These are phyloP conservation scores for Falco columbarius DNA, from an alignment of 2,797 vertebrate genomes.

Conservation along the genomic window DNA sequence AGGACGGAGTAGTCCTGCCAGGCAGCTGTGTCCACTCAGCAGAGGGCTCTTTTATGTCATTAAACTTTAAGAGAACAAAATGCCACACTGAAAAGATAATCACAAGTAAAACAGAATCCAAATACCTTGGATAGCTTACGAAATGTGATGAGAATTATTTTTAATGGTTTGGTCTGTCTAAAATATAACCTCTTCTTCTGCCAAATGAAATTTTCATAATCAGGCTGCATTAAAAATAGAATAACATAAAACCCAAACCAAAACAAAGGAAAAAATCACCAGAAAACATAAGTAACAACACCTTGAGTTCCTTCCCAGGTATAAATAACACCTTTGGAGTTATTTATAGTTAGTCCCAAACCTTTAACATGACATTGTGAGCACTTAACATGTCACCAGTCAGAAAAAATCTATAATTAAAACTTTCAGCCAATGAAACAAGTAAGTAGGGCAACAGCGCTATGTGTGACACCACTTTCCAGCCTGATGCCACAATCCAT, in stretches of 20 bases:
- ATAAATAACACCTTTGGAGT: background rate
- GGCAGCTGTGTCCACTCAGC: background rate
- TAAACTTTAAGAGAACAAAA: background rate
- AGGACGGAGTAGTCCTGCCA: background rate
- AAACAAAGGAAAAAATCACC: background rate
- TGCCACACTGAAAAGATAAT: background rate
- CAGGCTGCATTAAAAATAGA: background rate
- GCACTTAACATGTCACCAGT: background rate
- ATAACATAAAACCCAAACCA: background rate
- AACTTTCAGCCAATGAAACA: background rate
- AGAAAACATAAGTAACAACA: background rate
- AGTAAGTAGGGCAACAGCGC: background rate
- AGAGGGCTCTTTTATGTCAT: background rate
- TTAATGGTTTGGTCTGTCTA: background rate
- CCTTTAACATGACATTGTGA: background rate
- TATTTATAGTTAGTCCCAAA: background rate
- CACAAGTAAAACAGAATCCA: background rate
- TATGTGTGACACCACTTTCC: background rate
- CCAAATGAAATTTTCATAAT: background rate
- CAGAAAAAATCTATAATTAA: background rate
- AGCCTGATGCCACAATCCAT: background rate
- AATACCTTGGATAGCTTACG: background rate
- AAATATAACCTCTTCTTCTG: background rate
- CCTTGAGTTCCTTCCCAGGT: background rate
- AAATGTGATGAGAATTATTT: background rate